Base-by-base conservation (phyloP, 2,888 invertebrate species). In the Agriopis marginaria region DNA sequence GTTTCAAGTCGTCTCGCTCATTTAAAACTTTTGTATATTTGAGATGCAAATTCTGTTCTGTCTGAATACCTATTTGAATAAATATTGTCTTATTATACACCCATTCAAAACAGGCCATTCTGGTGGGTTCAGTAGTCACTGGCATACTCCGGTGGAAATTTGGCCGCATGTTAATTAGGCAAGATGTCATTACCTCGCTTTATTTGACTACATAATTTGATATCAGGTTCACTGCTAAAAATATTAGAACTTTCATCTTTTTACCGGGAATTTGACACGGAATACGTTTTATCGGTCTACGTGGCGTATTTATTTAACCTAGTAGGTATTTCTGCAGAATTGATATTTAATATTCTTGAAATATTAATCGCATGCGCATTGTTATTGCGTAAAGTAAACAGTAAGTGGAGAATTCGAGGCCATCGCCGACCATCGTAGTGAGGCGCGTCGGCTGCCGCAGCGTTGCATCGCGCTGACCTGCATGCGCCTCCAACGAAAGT, bases 401-500 rank as follows among this genome's bases (percentile, higher is more conserved):
- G 59, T 63, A 55, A 68, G 32, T 64, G 63, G 42, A 51, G 40
- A 62, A 56, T 50, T 69, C 45, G 62, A 69, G 65, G 69, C 45
- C 51, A 65, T 56, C 56, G 56, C 14, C 14, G 39, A 55, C 42
- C 39, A 56, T 66, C 44, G 40, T 14, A 53, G 56, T 65, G 11
- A 62, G 62, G 59, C 78, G 53, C 49, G 64, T 51, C 59, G 72
- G 70, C 77, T 75, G 78, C 75, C 79, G 81, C 81, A 82, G 78
- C 83, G 82, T 80, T 85, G 85, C 85, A 61, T 81, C 78, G 83
- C 82, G 81, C 79, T 86, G 86, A 86, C 86, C 87, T 83, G 85
- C 83, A 82, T 86, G 83, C 82, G 82, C 84, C 82, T 81, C 77
- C 70, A 87, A 87, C 82, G 89, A 91, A 91, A 92, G 91, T 90